phyloP scores from a whole-genome alignment of 2,113 vertebrate species.

The Mus musculus region GRCm39 chr1:114780001-114780500 shows the following conservation, averaged over 20 bases:
- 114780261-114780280: background rate
- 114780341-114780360: background rate
- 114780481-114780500: background rate
- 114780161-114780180: background rate
- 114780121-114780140: background rate
- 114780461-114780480: background rate
- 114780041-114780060: background rate
- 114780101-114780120: background rate
- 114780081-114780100: background rate
- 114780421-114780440: background rate
- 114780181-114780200: background rate
- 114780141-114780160: background rate
- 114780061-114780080: background rate
- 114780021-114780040: background rate
- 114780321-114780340: background rate
- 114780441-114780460: background rate
- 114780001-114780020: rapidly evolving
- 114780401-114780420: background rate
- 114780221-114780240: background rate
- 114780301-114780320: background rate
- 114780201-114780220: background rate
- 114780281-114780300: background rate
- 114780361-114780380: background rate
- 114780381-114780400: background rate
- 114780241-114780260: background rate